Conservation (phyloP, 2,113 vertebrate genomes). For the Numida meleagris region DNA sequence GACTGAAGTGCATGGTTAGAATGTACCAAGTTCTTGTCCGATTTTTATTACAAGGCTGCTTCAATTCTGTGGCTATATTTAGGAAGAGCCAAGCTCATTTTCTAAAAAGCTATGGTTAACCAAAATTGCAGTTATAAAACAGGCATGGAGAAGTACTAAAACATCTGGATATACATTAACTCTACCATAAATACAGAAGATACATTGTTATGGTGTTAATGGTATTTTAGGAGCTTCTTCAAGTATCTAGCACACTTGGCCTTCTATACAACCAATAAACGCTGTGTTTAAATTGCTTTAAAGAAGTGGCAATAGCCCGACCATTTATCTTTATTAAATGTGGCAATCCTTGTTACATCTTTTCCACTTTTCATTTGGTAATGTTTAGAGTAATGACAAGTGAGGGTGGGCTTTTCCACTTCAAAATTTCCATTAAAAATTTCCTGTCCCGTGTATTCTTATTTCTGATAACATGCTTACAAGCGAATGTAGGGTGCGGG, state of each 20-base stretch:
- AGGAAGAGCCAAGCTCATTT: neutral
- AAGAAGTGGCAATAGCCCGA: fast-evolving
- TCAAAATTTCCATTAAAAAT: neutral
- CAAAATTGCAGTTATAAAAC: neutral
- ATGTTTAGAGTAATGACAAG: neutral
- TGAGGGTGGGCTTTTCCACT: neutral
- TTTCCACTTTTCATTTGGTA: neutral
- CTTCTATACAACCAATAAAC: neutral
- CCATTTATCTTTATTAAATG: neutral
- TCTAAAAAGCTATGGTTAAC: neutral
- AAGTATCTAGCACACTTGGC: neutral
- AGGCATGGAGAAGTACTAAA: neutral
- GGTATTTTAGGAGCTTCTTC: neutral
- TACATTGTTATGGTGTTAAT: neutral
- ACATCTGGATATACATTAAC: neutral
- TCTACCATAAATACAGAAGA: neutral
- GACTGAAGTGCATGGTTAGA: neutral
- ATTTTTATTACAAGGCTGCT: neutral
- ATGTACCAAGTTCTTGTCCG: neutral
- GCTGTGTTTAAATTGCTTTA: neutral
- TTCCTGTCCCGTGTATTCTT: fast-evolving
- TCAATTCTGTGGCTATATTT: neutral
- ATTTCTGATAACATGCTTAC: neutral
- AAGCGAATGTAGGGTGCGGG: neutral
- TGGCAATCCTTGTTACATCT: neutral